phyloP scores from a whole-genome alignment of 2,113 vertebrate species.

The Protobothrops flavoviridis region DNA sequence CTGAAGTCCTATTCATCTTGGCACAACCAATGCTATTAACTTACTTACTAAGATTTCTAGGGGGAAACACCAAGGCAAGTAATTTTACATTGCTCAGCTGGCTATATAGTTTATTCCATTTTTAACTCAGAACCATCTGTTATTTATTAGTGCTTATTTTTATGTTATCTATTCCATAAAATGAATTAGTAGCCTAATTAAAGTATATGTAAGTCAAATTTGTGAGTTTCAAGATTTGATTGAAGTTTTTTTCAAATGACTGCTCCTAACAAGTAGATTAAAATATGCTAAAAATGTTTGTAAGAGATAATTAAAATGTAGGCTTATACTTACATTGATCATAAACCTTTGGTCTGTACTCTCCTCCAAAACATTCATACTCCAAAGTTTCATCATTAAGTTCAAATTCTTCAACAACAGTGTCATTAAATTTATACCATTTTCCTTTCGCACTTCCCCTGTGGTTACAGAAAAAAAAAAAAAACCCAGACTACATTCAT shows the following conservation, averaged over 20 bases:
- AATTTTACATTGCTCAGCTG: neutral
- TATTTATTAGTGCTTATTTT: neutral
- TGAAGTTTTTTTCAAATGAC: neutral
- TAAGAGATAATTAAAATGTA: neutral
- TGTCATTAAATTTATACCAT: conserved; percentile 99
- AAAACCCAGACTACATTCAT: conserved; percentile 19
- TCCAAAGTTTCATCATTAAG: conserved; percentile 95
- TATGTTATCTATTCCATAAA: neutral
- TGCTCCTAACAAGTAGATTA: neutral
- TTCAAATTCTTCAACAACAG: conserved; percentile 95
- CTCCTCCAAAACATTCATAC: conserved; percentile 97
- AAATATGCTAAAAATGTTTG: conserved; percentile 7
- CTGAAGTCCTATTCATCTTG: neutral
- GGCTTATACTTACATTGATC: conserved; percentile 88
- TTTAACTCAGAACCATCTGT: neutral
- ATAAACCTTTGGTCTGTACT: conserved; percentile 96
- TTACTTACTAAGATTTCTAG: neutral
- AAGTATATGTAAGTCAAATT: neutral
- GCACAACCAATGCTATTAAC: neutral
- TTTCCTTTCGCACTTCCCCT: conserved; percentile 89
- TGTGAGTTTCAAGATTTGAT: neutral
- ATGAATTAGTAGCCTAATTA: neutral
- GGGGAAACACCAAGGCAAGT: neutral
- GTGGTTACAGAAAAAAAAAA: conserved; percentile 44
- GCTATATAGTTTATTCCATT: neutral